Percentiles rank a stretch among this genome's conserved stretches.
phyloP scores from a whole-genome alignment of 2,113 vertebrate species.

The Platichthys flesus region DNA sequence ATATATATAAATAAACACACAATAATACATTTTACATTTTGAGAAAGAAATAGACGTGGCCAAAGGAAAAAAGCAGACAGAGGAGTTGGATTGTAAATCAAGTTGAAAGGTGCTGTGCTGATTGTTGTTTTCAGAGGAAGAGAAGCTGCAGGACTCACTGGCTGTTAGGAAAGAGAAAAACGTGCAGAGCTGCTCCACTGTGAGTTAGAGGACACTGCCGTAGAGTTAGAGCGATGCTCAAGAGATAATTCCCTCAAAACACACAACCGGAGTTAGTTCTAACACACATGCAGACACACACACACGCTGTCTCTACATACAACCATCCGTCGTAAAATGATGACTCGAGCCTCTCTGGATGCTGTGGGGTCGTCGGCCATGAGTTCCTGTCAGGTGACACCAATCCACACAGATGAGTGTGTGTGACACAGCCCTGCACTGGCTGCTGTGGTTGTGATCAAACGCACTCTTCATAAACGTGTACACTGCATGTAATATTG shows the following conservation, averaged over 20 bases:
- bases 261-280: slow-evolving; percentile 79
- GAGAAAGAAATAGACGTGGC: not conserved
- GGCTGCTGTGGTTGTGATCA: not conserved
- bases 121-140: slow-evolving; percentile 69
- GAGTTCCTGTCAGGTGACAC: slow-evolving; percentile 93
- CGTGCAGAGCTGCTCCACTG: slow-evolving; percentile 63
- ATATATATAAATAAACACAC: slow-evolving; percentile 10
- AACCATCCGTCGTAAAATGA: slow-evolving; percentile 96
- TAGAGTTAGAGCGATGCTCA: slow-evolving; percentile 63
- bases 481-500: not conserved
- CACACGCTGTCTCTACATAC: slow-evolving; percentile 89
- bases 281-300: slow-evolving; percentile 57
- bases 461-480: not conserved
- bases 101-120: slow-evolving; percentile 61
- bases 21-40: not conserved
- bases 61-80: slow-evolving; percentile 56
- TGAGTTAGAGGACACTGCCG: slow-evolving; percentile 72
- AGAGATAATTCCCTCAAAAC: not conserved
- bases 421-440: not conserved
- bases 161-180: slow-evolving; percentile 48
- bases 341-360: slow-evolving; percentile 92
- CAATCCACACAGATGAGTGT: slow-evolving; percentile 65
- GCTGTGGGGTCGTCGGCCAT: slow-evolving; percentile 92
- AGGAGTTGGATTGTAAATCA: not conserved
- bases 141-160: slow-evolving; percentile 40